Evolutionary conservation across 2,113 vertebrate genomes (phyloP).

Genomic region (Speoplatyrhinus poulsoni): DNA sequence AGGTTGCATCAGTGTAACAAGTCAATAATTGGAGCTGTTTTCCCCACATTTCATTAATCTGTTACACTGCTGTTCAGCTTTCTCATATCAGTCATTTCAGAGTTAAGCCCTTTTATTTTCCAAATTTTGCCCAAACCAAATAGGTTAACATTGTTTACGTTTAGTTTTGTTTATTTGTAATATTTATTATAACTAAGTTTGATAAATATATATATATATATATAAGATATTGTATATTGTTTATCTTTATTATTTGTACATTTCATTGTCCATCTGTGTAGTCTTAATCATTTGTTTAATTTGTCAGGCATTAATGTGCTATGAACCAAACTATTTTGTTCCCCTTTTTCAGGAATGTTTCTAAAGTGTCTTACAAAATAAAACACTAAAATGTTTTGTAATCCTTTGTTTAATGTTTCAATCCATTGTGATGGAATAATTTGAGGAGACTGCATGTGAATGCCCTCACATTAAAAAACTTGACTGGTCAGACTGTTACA

Average conservation of each 20-base stretch:
- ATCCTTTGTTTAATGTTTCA: constrained; percentile 54
- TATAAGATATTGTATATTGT: constrained; percentile 73
- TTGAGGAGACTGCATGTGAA: constrained; percentile 8
- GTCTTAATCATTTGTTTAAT: constrained; percentile 61
- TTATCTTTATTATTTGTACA: constrained; percentile 65
- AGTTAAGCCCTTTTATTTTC: constrained; percentile 30
- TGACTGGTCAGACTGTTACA: background rate
- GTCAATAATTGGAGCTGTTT: constrained; percentile 44
- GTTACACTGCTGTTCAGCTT: constrained; percentile 28
- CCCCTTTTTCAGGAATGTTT: constrained; percentile 61
- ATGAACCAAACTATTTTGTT: constrained; percentile 72
- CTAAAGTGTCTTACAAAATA: constrained; percentile 72
- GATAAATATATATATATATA: constrained; percentile 72
- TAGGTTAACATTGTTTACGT: constrained; percentile 71
- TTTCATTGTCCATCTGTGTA: constrained; percentile 53
- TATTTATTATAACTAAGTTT: constrained; percentile 79
- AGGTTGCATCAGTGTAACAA: constrained; percentile 26
- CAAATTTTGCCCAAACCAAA: constrained; percentile 63
- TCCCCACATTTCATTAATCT: constrained; percentile 24
- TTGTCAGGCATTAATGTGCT: constrained; percentile 65
- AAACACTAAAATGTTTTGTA: constrained; percentile 52
- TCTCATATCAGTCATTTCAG: constrained; percentile 36
- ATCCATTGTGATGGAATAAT: constrained; percentile 50
- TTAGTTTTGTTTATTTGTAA: constrained; percentile 69
- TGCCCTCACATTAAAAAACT: constrained; percentile 27